Percentiles rank a stretch among this genome's conserved stretches.
Evolutionary conservation across 2,888 invertebrate species (phyloP).

Genomic region (Rhorus exstirpatorius): DNA sequence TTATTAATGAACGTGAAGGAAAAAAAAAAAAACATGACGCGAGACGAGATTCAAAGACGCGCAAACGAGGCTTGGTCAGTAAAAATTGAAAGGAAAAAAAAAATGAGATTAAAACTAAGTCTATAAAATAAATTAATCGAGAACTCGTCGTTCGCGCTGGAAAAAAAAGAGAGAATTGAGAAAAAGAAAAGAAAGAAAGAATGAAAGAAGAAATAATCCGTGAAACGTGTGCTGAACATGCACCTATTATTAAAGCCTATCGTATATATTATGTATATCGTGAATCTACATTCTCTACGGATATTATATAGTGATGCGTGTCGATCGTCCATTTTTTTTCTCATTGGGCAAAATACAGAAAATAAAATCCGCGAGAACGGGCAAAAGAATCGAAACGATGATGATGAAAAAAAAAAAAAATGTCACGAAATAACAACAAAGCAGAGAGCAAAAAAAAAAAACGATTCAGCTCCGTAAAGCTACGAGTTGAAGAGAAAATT

Average conservation of each 20-base stretch:
- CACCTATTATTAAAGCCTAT: slow-evolving; percentile 39
- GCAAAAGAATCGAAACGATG: neutral
- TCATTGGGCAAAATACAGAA: neutral
- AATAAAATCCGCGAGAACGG: neutral
- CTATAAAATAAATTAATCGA: too few relatives aligned
- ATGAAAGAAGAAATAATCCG: slow-evolving; percentile 18
- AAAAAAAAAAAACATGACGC: slow-evolving; percentile 12
- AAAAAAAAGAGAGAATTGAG: slow-evolving; percentile 6
- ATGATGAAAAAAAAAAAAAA: neutral
- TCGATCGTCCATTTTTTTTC: slow-evolving; percentile 9
- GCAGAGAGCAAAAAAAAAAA: neutral
- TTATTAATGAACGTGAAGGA: too few relatives aligned
- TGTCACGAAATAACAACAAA: neutral
- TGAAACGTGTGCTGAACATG: slow-evolving; percentile 57
- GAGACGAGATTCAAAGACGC: neutral
- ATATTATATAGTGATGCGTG: too few relatives aligned
- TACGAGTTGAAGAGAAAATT: neutral
- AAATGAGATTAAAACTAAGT: neutral
- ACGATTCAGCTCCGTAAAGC: neutral
- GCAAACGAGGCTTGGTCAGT: slow-evolving; percentile 17
- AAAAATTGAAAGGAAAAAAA: slow-evolving; percentile 21
- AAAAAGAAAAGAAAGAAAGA: neutral
- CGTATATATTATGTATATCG: neutral
- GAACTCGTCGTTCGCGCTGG: slow-evolving; percentile 15
- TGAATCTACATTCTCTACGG: slow-evolving; percentile 5